Conservation (phyloP, 2,113 vertebrate species). For the Pholis gunnellus region DNA sequence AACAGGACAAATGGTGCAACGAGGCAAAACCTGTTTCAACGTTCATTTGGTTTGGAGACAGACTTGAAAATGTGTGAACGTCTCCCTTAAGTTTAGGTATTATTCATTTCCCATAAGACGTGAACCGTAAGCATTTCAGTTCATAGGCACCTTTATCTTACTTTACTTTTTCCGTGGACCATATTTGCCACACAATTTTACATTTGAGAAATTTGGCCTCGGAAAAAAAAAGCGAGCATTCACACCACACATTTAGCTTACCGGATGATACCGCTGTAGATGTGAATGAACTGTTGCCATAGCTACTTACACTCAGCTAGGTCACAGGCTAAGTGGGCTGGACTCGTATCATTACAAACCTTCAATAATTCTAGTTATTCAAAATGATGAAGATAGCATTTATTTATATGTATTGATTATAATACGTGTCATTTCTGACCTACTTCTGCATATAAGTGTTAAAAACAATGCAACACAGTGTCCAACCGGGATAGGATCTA, state of each 20-base stretch:
- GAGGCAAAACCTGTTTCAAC: neutral
- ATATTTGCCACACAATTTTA: neutral
- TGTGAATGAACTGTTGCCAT: neutral
- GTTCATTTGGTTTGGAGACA: neutral
- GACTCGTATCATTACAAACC: neutral
- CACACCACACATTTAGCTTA: neutral
- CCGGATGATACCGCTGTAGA: neutral
- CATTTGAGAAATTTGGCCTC: neutral
- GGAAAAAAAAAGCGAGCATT: neutral
- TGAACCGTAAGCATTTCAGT: neutral
- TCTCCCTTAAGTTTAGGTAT: neutral
- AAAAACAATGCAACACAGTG: neutral
- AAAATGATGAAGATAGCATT: neutral
- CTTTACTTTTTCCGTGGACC: neutral
- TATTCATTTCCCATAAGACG: neutral
- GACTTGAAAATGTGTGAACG: neutral
- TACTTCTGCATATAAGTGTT: neutral
- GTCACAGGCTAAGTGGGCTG: neutral
- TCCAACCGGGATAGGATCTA: neutral
- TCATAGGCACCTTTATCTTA: neutral
- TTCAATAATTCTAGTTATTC: neutral
- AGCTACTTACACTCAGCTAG: neutral
- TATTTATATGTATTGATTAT: neutral
- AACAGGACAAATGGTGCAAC: neutral
- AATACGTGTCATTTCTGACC: neutral